Percentiles rank a stretch among this genome's conserved stretches.
Evolutionary conservation across 2,113 vertebrate genomes (phyloP).

Genomic region (Xiphophorus couchianus): DNA sequence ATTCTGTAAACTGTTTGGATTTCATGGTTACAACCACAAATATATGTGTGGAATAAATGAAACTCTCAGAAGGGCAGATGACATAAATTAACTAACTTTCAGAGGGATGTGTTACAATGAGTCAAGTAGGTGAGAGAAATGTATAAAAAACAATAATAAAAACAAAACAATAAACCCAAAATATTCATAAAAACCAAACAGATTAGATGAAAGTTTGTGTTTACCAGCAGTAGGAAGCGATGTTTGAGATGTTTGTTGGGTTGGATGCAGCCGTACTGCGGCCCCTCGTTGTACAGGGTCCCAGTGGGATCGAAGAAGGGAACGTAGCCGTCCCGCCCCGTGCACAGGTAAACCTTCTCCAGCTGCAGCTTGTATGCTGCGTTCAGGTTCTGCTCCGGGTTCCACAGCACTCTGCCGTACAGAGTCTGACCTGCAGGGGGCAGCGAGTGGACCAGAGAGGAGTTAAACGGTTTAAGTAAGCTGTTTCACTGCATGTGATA

Average conservation of each 20-base stretch:
- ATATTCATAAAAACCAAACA: rapidly evolving
- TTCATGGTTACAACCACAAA: neutral
- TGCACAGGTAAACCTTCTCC: constrained; percentile 98
- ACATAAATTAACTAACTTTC: neutral
- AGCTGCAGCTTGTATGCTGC: constrained; percentile 92
- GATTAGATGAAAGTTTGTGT: neutral
- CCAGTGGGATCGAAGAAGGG: constrained; percentile 97
- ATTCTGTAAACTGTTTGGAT: neutral
- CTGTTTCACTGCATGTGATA: too few relatives aligned
- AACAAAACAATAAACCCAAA: neutral
- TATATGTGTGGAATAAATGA: too few relatives aligned
- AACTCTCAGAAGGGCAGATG: too few relatives aligned
- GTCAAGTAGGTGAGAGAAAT: neutral
- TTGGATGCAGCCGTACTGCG: constrained; percentile 97
- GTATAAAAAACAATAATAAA: neutral
- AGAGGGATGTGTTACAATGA: neutral
- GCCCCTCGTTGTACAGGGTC: constrained; percentile 94
- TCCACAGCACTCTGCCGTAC: constrained; percentile 94
- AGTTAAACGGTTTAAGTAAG: neutral
- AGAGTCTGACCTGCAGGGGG: constrained; percentile 88
- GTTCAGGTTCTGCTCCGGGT: constrained; percentile 95
- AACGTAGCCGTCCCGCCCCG: constrained; percentile 92
- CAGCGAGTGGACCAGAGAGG: constrained; percentile 15
- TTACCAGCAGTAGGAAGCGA: constrained; percentile 93
- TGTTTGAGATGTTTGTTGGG: constrained; percentile 96